A percentile compares a stretch with the other conserved stretches of the same genome.
These are phyloP conservation scores for Linurgus olivaceus DNA, from an alignment of 2,797 vertebrate species.

Conservation along the genomic window DNA sequence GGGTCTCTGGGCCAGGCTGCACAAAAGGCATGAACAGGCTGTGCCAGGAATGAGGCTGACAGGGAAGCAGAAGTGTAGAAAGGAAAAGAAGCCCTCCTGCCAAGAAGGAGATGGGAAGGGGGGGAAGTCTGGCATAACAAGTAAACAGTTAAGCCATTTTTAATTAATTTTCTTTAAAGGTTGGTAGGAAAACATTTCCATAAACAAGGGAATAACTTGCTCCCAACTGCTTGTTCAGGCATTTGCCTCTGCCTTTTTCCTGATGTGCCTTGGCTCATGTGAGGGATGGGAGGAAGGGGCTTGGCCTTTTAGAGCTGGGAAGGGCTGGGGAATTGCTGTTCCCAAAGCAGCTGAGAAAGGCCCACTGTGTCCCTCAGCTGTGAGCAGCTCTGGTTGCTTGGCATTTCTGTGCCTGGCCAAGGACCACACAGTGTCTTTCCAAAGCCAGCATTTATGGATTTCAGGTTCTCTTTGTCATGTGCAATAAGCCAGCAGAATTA, in stretches of 20 bases:
- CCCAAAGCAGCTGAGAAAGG: background rate
- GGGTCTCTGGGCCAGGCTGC: background rate
- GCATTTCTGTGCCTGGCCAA: background rate
- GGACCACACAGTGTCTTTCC: background rate
- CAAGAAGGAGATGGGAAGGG: background rate
- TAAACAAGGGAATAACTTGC: background rate
- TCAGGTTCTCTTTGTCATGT: background rate
- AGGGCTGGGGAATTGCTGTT: background rate
- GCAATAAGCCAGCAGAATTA: constrained; percentile 47
- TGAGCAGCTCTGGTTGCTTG: background rate
- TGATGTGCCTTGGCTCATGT: background rate
- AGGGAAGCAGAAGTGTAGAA: background rate
- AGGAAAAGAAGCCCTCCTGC: background rate
- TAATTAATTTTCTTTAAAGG: constrained; percentile 17
- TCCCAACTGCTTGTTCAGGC: background rate
- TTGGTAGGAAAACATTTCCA: background rate
- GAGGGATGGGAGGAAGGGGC: background rate
- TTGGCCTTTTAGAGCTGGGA: background rate
- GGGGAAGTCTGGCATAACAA: background rate
- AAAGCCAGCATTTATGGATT: background rate
- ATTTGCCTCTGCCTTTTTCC: background rate
- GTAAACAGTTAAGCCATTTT: constrained; percentile 12
- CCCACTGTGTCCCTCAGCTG: background rate
- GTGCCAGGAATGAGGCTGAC: background rate
- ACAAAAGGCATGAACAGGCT: background rate